Evolutionary conservation across 1,140 invertebrate genomes (phyloP), one percentile per base, ranked within the genome.

Genomic region (Drosophila lini): DNA sequence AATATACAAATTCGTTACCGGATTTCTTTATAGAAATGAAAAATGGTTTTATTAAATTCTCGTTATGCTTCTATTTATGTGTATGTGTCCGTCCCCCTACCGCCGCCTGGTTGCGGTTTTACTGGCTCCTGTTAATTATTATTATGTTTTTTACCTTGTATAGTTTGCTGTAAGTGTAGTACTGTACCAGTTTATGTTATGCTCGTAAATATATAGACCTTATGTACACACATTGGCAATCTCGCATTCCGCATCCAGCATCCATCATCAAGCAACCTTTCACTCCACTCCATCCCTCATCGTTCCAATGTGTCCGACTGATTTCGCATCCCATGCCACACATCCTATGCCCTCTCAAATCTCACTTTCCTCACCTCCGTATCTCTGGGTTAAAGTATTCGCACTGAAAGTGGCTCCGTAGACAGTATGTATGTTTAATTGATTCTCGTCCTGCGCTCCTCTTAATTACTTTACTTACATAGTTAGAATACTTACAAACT

Each of bases 1-100:
- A 90, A 90, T 90, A 86, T 90, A 90, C 85, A 90, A 90, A 90
- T 90, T 90, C 81, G 81, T 90, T 86, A 80, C 86, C 80, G 79
- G 85, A 80, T 90, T 90, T 80, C 59, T 80, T 80, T 77, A 80
- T 90, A 86, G 81, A 90, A 85, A 89, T 90, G 85, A 89, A 89
- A 90, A 90, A 85, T 63, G 50, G 60, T 78, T 74, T 55, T 75
- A 68, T 90, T 90, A 82, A 90, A 90, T 90, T 90, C 77, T 80
- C 70, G 65, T 90, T 76, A 82, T 81, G 74, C 76, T 68, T 90
- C 63, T 89, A 64, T 77, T 90, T 62, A 76, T 84, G 85, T 85
- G 78, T 86, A 63, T 74, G 71, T 63, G 65, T 71, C 69, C 69
- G 40, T 9, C 63, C 63, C 38, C 67, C 60, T 41, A 57, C 36